Evolutionary conservation across 2,797 vertebrate genomes (phyloP), one percentile per base, ranked within the genome.

Genomic region (Schizopygopsis malacanthus): DNA sequence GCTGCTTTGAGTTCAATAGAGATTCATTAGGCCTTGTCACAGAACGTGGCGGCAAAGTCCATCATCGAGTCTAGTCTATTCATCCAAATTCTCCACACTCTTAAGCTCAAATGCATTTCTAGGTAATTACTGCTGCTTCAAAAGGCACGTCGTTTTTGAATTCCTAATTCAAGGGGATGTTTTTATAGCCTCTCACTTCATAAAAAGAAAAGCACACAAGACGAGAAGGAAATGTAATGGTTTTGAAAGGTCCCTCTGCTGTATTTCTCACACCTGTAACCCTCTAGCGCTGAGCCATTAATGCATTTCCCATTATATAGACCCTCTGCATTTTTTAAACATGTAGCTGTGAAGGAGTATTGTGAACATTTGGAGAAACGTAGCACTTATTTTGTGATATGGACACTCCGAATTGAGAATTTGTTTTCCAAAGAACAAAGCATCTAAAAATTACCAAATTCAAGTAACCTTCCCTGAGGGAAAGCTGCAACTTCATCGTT

Each of bases 151-250:
- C 70, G 39, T 76, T 85, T 69, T 79, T 72, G 71, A 86, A 88
- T 75, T 12, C 41, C 45, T 28, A 2, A 87, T 85, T 87, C 81
- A 67, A 75, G 82, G 78, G 79, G 3, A 45, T 81, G 86, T 85
- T 90, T 92, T 93, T 91, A 88, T 86, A 91, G 91, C 28, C 91
- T 93, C 89, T 90, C 92, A 92, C 92, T 85, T 93, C 90, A 85
- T 93, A 93, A 93, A 81, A 92, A 89, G 79, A 73, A 73, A 79
- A 89, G 88, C 28, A 54, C 41, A 54, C 15, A 54, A 59, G 65
- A 39, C 20, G 41, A 16, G 83, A 75, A 71, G 72, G 82, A 59
- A 39, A 80, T 79, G 81, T 65, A 50, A 83, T 4, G 67, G 22
- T 71, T 77, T 86, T 86, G 2, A 70, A 78, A 37, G 28, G 12